Evolutionary conservation across 2,888 invertebrate species (phyloP), one percentile per base, ranked within the genome.

Genomic region (Rhopalosiphum nymphaeae): DNA sequence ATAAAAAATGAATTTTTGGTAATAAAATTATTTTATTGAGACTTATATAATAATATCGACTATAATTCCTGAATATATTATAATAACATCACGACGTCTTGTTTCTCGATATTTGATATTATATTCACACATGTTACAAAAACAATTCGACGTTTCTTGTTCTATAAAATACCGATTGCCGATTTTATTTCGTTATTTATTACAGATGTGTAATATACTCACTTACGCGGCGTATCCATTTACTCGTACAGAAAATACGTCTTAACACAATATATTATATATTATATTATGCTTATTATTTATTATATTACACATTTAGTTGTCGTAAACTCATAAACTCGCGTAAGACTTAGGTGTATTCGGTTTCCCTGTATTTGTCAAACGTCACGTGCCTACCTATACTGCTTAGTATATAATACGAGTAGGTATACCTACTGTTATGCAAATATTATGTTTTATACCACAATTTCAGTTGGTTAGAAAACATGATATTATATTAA

Each of bases 391-490:
- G n/a, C n/a, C 36, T 78, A 78, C n/a, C 36, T 78, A 78, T 36
- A 36, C 78, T 36, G 67, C 26, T n/a, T 67, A n/a, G n/a, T 67
- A 61, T 13, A 67, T 67, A 67, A 61, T 29, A 61, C 26, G 13
- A n/a, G n/a, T 67, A n/a, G 29, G 4, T 67, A 36, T 53, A 36
- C 25, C 90, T 36, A 53, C 78, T 84, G 53, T 91, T 91, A 91
- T 91, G 91, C 91, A 91, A 91, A 91, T 91, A 91, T 91, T 84
- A 84, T 84, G 16, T 44, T 57, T 89, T 36, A 4, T 84, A 16
- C 16, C n/a, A 88, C 36, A 26, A 25, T 53, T 56, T 7, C 53
- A 42, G 53, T 78, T 36, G 42, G 84, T 56, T 91, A 84, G 91
- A 91, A 91, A 91, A 91, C 42, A 67, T 53, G 29, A 36, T 78